Percentiles rank a stretch among this genome's conserved stretches.
phyloP scores from a whole-genome alignment of 30 jellyfish, hydroid and myxozoan genomes.

The Chrysaora quinquecirrha region DNA sequence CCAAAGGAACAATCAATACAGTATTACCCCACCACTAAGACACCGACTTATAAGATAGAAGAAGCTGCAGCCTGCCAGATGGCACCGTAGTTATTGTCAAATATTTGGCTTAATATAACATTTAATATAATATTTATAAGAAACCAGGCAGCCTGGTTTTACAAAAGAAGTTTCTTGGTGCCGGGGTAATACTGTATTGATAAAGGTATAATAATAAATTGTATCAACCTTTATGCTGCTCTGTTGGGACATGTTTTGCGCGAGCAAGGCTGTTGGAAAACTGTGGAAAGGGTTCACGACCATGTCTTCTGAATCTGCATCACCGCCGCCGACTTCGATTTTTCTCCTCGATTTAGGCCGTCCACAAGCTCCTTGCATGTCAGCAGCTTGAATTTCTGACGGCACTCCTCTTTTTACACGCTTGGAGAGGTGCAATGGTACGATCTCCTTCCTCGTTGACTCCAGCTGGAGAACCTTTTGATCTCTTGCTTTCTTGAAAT shows the following conservation, averaged over 20 bases:
- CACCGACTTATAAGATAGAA: not conserved
- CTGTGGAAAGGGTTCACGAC: conserved; percentile 39
- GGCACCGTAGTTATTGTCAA: conserved; percentile 4
- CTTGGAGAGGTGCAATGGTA: conserved; percentile 29
- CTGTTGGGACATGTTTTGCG: conserved; percentile 22
- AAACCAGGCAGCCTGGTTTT: conserved; percentile 5
- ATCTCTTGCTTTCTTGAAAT: conserved; percentile 23
- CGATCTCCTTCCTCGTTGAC: conserved; percentile 22
- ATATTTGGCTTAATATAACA: not conserved
- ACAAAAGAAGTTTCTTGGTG: conserved; percentile 4
- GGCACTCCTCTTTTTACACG: conserved; percentile 37
- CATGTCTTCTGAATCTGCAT: conserved; percentile 10
- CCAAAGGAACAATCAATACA: conserved; percentile 5
- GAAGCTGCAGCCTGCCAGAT: conserved; percentile 7
- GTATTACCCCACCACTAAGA: conserved; percentile 4
- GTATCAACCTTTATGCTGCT: conserved; percentile 36
- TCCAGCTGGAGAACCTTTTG: conserved; percentile 31
- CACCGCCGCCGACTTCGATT: conserved; percentile 46
- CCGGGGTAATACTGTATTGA: conserved; percentile 7
- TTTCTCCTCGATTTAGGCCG: conserved; percentile 49
- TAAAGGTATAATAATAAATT: conserved; percentile 21
- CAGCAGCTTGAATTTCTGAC: conserved; percentile 32
- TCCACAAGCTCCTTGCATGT: conserved; percentile 45
- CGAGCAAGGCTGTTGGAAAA: conserved; percentile 32
- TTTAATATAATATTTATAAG: not conserved